These are phyloP conservation scores for Gallinago media DNA, from an alignment of 2,113 vertebrate species.

Conservation along the genomic window DNA sequence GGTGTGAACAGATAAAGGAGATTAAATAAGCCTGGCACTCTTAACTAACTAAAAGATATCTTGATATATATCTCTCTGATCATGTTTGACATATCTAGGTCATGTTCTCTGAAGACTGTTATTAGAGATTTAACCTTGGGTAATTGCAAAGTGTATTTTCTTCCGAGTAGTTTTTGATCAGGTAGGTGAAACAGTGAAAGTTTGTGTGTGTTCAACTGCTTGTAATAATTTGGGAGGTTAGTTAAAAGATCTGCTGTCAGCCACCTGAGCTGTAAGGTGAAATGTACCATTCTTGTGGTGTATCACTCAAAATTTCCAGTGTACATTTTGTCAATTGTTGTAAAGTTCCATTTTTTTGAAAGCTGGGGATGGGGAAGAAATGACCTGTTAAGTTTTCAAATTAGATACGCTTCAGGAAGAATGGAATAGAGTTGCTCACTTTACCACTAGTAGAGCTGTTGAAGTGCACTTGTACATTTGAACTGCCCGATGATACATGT, in stretches of 20 bases:
- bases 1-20: constrained; percentile 59
- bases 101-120: constrained; percentile 61
- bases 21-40: constrained; percentile 51
- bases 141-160: constrained; percentile 65
- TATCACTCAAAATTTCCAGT: background rate
- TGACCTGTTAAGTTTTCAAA: background rate
- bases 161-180: constrained; percentile 24
- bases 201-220: constrained; percentile 1
- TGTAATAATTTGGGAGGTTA: background rate
- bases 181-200: background rate
- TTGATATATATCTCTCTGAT: constrained; percentile 70
- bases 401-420: background rate
- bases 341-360: background rate
- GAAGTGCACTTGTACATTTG: background rate
- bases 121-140: constrained; percentile 71
- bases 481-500: background rate
- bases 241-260: background rate
- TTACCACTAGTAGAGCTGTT: background rate
- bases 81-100: constrained; percentile 72
- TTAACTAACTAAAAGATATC: constrained; percentile 65
- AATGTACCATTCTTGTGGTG: rapidly evolving
- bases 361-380: background rate
- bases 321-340: background rate
- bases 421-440: background rate
- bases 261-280: background rate